Conservation (phyloP, 2,797 vertebrate genomes). For the Falco peregrinus region DNA sequence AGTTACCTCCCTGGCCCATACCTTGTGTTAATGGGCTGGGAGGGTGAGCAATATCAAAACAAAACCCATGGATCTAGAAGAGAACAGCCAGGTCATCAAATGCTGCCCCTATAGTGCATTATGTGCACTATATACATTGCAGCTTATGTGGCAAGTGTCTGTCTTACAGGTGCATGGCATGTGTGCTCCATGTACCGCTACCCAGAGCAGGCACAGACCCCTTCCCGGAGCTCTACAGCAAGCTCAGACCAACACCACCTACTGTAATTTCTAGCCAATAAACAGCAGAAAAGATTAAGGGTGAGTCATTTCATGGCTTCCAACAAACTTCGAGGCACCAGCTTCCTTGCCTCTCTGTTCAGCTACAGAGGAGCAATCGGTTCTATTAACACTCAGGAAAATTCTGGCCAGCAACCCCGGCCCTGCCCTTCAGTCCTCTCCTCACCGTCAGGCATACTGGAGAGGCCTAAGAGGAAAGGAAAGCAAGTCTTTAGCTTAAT, state of each 20-base stretch:
- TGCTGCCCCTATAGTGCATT: background rate
- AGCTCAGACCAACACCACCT: background rate
- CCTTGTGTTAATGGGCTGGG: background rate
- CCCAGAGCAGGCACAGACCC: background rate
- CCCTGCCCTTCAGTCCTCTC: background rate
- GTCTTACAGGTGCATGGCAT: background rate
- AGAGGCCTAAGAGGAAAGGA: background rate
- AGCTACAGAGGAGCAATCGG: background rate
- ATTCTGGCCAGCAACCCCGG: background rate
- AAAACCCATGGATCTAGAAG: background rate
- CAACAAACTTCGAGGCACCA: background rate
- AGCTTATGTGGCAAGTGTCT: background rate
- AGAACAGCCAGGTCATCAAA: background rate
- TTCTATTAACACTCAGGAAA: background rate
- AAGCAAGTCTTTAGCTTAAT: background rate
- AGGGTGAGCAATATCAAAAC: background rate
- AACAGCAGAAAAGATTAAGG: background rate
- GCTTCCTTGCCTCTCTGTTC: background rate
- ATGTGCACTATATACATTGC: background rate
- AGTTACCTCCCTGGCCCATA: background rate
- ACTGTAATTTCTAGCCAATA: background rate
- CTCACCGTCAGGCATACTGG: background rate
- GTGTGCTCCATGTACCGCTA: background rate
- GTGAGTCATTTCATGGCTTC: background rate
- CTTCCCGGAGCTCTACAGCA: background rate